phyloP scores from a whole-genome alignment of 2,888 invertebrate species.

The Pyrgus malvae region DNA sequence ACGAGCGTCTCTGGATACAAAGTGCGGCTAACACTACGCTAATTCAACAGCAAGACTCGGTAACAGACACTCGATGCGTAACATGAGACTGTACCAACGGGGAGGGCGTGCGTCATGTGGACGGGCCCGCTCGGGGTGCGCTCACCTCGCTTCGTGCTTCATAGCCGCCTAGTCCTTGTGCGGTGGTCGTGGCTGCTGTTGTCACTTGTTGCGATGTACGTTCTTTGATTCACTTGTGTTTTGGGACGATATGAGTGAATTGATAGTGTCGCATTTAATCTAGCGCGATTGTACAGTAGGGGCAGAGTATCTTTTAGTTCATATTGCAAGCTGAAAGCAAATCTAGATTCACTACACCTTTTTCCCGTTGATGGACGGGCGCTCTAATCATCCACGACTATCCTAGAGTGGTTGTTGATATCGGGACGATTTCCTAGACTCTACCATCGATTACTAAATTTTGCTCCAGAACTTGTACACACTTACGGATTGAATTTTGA shows the following conservation, averaged over 20 bases:
- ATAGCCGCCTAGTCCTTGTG: neutral
- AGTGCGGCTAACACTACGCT: slow-evolving; percentile 78
- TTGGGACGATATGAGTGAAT: slow-evolving; percentile 39
- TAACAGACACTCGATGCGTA: slow-evolving; percentile 74
- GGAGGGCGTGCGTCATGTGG: slow-evolving; percentile 41
- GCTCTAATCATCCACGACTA: slow-evolving; percentile 59
- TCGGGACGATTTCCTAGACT: slow-evolving; percentile 68
- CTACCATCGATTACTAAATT: slow-evolving; percentile 72
- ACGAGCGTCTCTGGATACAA: slow-evolving; percentile 63
- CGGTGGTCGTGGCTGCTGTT: slow-evolving; percentile 10
- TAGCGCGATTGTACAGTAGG: slow-evolving; percentile 42
- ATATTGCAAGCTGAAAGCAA: slow-evolving; percentile 68
- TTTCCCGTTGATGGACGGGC: slow-evolving; percentile 45
- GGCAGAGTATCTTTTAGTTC: slow-evolving; percentile 40
- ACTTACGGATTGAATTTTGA: slow-evolving; percentile 66
- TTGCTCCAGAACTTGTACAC: slow-evolving; percentile 55
- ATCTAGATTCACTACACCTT: slow-evolving; percentile 63
- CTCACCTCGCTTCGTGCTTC: slow-evolving; percentile 38
- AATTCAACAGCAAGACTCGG: slow-evolving; percentile 75
- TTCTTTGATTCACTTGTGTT: slow-evolving; percentile 38
- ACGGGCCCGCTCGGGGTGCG: slow-evolving; percentile 35
- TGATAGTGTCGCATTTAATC: slow-evolving; percentile 41
- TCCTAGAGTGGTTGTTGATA: slow-evolving; percentile 56
- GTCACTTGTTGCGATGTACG: slow-evolving; percentile 10
- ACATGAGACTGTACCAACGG: slow-evolving; percentile 73